Conservation (phyloP, 2,888 invertebrate species). For the Iselma pallidipennis region DNA sequence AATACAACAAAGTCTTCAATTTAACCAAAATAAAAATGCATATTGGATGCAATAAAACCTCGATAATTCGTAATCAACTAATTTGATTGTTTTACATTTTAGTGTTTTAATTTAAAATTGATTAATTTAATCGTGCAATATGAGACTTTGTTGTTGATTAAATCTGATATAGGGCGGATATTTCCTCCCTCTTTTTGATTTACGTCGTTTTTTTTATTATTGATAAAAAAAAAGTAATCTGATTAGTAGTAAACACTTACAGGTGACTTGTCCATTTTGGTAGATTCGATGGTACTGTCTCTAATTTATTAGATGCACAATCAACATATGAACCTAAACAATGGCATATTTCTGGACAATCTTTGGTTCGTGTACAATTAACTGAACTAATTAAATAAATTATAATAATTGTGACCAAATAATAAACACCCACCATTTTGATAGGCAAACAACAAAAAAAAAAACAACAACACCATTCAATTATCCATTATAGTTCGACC, state of each 20-base stretch:
- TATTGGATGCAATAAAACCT: no score
- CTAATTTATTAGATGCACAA: slow-evolving; percentile 73
- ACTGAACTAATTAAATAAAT: slow-evolving; percentile 39
- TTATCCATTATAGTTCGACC: slow-evolving; percentile 49
- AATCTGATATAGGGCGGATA: neutral
- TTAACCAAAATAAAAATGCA: no score
- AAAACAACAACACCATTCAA: slow-evolving; percentile 40
- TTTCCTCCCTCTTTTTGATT: neutral
- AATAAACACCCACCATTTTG: slow-evolving; percentile 58
- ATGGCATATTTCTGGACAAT: slow-evolving; percentile 71
- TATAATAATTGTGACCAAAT: slow-evolving; percentile 31
- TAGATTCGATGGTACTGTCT: slow-evolving; percentile 69
- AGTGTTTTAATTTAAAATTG: neutral
- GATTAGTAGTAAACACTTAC: slow-evolving; percentile 61
- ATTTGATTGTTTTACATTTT: neutral
- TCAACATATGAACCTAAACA: slow-evolving; percentile 76
- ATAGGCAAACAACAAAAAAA: no score
- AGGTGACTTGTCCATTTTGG: slow-evolving; percentile 77
- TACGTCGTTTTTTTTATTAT: slow-evolving; percentile 19
- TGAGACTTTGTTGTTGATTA: neutral
- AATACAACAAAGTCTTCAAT: no score
- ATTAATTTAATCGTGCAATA: neutral
- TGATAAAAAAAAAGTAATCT: slow-evolving; percentile 30
- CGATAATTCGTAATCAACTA: neutral
- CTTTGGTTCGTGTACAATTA: slow-evolving; percentile 44